Base-by-base conservation (phyloP, 1,140 invertebrate species). In the Scaptomyza hsui region DNA sequence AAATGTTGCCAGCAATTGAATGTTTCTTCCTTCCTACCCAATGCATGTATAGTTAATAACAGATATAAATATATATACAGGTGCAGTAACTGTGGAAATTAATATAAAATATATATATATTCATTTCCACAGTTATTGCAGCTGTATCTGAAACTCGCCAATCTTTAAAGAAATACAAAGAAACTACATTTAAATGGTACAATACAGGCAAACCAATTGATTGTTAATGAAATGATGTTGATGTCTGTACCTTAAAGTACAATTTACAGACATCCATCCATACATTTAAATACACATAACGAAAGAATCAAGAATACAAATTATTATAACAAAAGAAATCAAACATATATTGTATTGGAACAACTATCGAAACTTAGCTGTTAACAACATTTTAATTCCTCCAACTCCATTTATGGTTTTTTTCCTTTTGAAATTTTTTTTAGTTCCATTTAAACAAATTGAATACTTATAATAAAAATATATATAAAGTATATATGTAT, bases 371-470 rank as follows among this genome's bases (percentile, higher is more conserved):
- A 77, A 71, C 29, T 65, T 75, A 72, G 61, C 57, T 69, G 64
- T 68, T 76, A 73, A 62, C 52, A 44, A 56, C 29, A 76, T 63
- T 73, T 63, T 24, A 62, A 77, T 70, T 60, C 59, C 45, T 42
- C 56, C 53, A 9, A 52, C 15, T 67, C 57, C 55, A 56, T 71
- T 62, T 51, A 53, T 35, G 45, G 44, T 61, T 51, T 35, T 24
- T 29, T 52, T 60, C 35, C 32, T 55, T 42, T 35, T 32, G 29
- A 49, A 57, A 53, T 59, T 68, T 59, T 63, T 19, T 77, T 82
- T 78, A 64, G 73, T 83, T 81, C 52, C 75, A 82, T 78, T 78
- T 70, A 79, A 78, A 61, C 24, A 59, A 72, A 60, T 65, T 16
- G 12, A 26, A 49, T 37, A 52, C 59, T 75, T 74, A 72, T 72